Evolutionary conservation across 2,113 vertebrate species (phyloP), one percentile per base, ranked within the genome.

Genomic region (Pygoscelis adeliae): DNA sequence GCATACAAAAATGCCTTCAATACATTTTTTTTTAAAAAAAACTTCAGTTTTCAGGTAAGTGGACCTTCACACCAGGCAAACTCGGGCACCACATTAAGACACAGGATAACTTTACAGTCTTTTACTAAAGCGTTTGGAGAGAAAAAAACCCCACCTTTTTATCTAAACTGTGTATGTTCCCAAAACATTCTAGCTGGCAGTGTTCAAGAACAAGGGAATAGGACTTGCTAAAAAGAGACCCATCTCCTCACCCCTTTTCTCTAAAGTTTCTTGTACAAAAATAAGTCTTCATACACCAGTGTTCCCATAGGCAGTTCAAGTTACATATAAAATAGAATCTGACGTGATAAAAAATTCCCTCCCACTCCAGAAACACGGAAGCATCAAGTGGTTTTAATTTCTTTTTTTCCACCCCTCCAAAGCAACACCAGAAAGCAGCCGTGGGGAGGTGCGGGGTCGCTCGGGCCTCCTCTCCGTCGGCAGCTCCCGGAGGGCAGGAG

Each of bases 191-290:
- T 86, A 95, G 95, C 83, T 96, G 98, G 98, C 98, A 99, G 97
- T 97, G 96, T 97, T 97, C 83, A 95, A 92, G 69, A 96, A 76
- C 44, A 36, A 89, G 66, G 83, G 73, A 61, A 92, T 49, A 92
- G 90, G 96, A 95, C 89, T 89, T 81, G 56, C 92, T 93, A 89
- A 93, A 97, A 98, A 97, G 93, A 92, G 93, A 93, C 46, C 72
- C 29, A 55, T 83, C 78, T 89, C 78, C 67, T 92, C 93, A 97
- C 91, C 97, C 96, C 95, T 96, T 95, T 90, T 95, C 53, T 74
- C 71, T 88, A 96, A 52, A n/a, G 58, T 92, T 97, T 97, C 95
- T 96, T 97, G 93, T 98, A 99, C 96, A 99, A 99, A 99, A 99
- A 99, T 98, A 99, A 95, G 97, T 98, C 98, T 99, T 98, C 98